These are phyloP conservation scores for Nomada goodeniana DNA, from an alignment of 2,888 invertebrate species.

Conservation along the genomic window DNA sequence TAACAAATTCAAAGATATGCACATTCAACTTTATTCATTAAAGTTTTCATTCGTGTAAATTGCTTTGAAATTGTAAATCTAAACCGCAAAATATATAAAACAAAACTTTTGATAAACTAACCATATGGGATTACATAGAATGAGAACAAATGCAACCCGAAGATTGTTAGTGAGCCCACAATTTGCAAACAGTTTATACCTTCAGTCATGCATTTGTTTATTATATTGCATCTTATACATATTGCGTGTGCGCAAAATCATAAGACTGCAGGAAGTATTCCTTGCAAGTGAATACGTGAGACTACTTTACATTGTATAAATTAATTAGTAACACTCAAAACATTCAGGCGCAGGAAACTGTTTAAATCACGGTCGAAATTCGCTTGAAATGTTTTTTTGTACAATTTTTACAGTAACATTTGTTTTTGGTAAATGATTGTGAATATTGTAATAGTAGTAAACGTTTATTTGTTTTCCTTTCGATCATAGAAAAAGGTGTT, in stretches of 20 bases:
- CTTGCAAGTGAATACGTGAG: not conserved
- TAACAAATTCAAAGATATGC: not conserved
- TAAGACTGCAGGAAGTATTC: constrained; percentile 16
- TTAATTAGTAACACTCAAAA: not conserved
- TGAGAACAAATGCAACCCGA: no score
- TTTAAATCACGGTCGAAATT: not conserved
- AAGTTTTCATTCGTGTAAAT: not conserved
- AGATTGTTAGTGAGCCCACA: not conserved
- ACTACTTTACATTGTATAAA: not conserved
- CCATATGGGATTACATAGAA: no score
- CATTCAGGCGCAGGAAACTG: not conserved
- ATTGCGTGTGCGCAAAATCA: not conserved
- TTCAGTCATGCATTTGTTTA: not conserved
- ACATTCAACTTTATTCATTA: not conserved
- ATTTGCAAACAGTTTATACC: constrained; percentile 2
- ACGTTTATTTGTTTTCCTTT: no score
- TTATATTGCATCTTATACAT: constrained; percentile 9
- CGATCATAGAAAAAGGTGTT: no score
- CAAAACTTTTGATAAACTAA: not conserved
- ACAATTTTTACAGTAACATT: not conserved
- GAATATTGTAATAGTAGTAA: not conserved
- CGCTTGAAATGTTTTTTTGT: not conserved
- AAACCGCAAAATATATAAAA: not conserved
- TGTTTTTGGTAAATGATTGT: constrained; percentile 8
- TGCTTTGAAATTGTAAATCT: not conserved